A percentile compares a stretch with the other conserved stretches of the same genome.
Evolutionary conservation across 2,113 vertebrate species (phyloP).

Genomic region (Eidolon helvum): DNA sequence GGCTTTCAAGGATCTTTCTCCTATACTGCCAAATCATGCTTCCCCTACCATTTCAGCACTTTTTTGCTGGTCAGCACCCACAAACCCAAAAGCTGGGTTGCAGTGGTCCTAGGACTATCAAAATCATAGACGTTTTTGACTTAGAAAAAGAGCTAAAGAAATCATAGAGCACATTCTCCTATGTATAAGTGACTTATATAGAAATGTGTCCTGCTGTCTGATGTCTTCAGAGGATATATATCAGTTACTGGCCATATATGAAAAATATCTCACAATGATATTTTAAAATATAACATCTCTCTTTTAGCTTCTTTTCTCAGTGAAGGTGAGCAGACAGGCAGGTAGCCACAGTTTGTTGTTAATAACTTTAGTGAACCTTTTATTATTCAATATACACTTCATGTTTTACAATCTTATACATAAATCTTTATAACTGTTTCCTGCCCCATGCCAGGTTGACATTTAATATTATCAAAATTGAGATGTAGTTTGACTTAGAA

Average conservation of each 20-base stretch:
- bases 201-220: background rate
- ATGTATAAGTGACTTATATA: background rate
- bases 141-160: background rate
- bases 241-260: background rate
- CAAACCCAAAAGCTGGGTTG: background rate
- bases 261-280: background rate
- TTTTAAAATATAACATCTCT: background rate
- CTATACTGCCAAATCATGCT: accelerated
- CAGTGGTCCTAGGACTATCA: background rate
- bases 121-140: background rate
- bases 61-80: constrained; percentile 44
- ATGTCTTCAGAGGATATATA: background rate
- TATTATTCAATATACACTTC: background rate
- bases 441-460: background rate
- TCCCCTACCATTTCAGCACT: constrained; percentile 54
- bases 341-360: background rate
- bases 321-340: background rate
- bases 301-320: background rate
- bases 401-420: background rate
- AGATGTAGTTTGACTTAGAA: background rate
- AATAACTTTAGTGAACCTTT: background rate
- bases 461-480: background rate
- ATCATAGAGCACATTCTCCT: background rate
- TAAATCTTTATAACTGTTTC: background rate
- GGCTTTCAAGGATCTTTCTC: background rate